Evolutionary conservation across 2,888 invertebrate species (phyloP), one percentile per base, ranked within the genome.

Genomic region (Plebejus argus): DNA sequence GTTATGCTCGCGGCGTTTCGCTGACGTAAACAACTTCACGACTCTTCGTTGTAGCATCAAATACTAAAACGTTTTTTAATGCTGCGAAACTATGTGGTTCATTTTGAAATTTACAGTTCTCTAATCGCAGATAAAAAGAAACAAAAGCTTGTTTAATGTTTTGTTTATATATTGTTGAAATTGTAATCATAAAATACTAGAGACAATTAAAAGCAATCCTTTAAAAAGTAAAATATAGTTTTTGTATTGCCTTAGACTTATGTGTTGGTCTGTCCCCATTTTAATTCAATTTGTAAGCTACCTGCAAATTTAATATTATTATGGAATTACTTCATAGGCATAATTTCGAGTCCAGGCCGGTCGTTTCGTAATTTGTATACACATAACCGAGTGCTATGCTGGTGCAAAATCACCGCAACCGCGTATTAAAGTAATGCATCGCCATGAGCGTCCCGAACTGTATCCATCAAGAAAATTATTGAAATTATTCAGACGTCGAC

Each of bases 381-480:
- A 83, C 83, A 85, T 86, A 87, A 85, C 82, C 83, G 83, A 84
- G 78, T 82, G 81, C 78, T 80, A 81, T 84, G 84, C 84, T 86
- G 86, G 56, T 53, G 85, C 85, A 82, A 84, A 84, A 86, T 86
- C 84, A 84, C 82, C 85, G 82, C 85, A 88, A 86, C 88, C 88
- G 84, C 89, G 90, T 89, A 90, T 91, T 90, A 89, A 85, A 87
- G 85, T 88, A 90, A 90, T 89, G 82, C 84, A 83, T 81, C 82
- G 82, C 84, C 87, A 85, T 84, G 85, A 88, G 85, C 85, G 88
- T 86, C 89, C 89, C 85, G 87, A 89, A 87, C 82, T 83, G 83
- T 87, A 88, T 88, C 82, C 88, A 90, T 90, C 89, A 87, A 80
- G 85, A 86, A 90, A 89, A 91, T 89, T 82, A 89, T 90, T 89